A percentile compares a stretch with the other conserved stretches of the same genome.
Evolutionary conservation across 1,140 invertebrate species (phyloP).

Genomic region (Nylanderia fulva): DNA sequence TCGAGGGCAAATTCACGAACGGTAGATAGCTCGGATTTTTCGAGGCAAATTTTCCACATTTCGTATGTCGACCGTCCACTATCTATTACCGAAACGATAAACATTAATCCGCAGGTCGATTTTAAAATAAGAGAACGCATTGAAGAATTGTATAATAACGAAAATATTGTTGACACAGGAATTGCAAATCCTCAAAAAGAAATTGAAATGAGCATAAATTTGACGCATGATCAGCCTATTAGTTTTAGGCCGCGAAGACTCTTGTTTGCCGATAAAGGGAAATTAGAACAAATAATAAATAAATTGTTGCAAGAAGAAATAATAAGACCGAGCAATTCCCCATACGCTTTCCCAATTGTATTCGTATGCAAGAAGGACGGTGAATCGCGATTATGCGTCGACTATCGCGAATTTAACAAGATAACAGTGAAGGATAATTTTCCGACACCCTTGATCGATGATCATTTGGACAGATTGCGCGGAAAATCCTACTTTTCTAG

Average conservation of each 20-base stretch:
- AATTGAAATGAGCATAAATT: not conserved
- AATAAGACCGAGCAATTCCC: constrained; percentile 68
- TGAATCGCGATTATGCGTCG: constrained; percentile 73
- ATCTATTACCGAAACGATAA: no score
- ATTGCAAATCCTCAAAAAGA: no score
- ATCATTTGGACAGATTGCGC: constrained; percentile 70
- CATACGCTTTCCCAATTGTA: constrained; percentile 75
- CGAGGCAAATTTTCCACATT: no score
- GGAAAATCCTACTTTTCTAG: constrained; percentile 58
- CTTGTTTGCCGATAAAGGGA: not conserved
- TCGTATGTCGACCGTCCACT: no score
- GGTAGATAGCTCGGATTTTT: no score
- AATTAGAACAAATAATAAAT: constrained; percentile 2
- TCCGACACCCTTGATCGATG: constrained; percentile 72
- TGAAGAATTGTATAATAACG: no score
- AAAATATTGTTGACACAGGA: no score
- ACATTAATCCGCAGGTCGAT: no score
- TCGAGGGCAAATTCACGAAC: no score
- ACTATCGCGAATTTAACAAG: constrained; percentile 84
- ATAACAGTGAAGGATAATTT: constrained; percentile 70
- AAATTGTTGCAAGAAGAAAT: constrained; percentile 66
- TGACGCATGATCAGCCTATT: not conserved
- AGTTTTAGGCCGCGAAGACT: constrained; percentile 2
- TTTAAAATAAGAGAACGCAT: no score
- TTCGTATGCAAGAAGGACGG: constrained; percentile 78